Base-by-base conservation (phyloP, 2,797 vertebrate genomes). In the Triplophysa yarkandensis region DNA sequence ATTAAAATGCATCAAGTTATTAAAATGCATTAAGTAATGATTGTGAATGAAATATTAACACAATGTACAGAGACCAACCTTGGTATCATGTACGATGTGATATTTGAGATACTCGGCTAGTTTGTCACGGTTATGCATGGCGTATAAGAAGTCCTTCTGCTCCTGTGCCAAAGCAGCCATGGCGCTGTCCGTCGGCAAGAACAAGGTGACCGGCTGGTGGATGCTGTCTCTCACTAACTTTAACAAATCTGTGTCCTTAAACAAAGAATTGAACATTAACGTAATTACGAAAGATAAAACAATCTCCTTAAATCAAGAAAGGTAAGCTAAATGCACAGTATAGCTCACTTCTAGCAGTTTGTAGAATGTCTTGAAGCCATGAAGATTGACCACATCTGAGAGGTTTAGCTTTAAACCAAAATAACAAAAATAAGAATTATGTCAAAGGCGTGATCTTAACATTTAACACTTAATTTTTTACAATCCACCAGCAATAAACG, bases 31-130 rank as follows among this genome's bases (percentile, higher is more conserved):
- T 13, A 55, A 41, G 43, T 32, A 39, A 63, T 14, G 7, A 43
- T 46, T n/a, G n/a, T n/a, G n/a, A n/a, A n/a, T n/a, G n/a, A n/a
- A n/a, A n/a, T n/a, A n/a, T n/a, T 19, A 34, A 34, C 1, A 30
- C 10, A 19, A 5, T 52, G 9, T n/a, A 69, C n/a, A 13, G 13
- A 30, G 25, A 54, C 52, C 7, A 55, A 97, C 96, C 90, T 88
- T 92, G 41, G 89, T 81, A 0, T 88, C 85, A 0, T 86, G 89
- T 70, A 98, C 68, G n/a, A 98, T 76, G 41, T 99, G 97, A 83
- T 94, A 97, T 88, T 93, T 94, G 62, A 98, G 82, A 76, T 95
- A 94, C 72, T 95, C 93, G 46, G 85, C 73, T 78, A 99, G 89
- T 77, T 94, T 90, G 1, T 88, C 80, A 0, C 84, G 87, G 83